phyloP scores from a whole-genome alignment of 2,888 invertebrate genomes.

The Luperina nickerlii region DNA sequence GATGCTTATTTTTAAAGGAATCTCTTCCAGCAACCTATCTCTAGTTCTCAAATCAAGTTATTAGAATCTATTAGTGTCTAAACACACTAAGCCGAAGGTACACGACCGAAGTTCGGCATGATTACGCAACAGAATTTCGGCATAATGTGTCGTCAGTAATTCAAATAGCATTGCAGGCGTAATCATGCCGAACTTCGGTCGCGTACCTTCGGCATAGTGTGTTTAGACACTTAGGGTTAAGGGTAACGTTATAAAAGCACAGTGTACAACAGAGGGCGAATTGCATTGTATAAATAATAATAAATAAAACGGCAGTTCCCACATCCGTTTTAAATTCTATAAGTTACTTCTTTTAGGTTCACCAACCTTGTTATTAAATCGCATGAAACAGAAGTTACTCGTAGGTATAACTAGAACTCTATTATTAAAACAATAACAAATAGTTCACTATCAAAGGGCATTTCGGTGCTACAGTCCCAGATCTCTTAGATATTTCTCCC shows the following conservation, averaged over 20 bases:
- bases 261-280: background rate
- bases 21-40: background rate
- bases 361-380: constrained; percentile 28
- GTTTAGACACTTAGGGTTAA: background rate
- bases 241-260: constrained; percentile 3
- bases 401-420: constrained; percentile 22
- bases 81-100: too few species aligned
- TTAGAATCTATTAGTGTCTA: background rate
- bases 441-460: constrained; percentile 40
- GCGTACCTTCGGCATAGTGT: too few species aligned
- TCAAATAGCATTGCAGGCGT: too few species aligned
- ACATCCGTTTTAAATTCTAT: constrained; percentile 8
- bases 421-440: constrained; percentile 40
- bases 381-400: constrained; percentile 34
- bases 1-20: background rate
- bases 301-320: background rate
- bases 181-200: too few species aligned
- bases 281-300: background rate
- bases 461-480: constrained; percentile 31
- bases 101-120: too few species aligned
- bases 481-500: constrained; percentile 29
- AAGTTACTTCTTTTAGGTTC: constrained; percentile 23
- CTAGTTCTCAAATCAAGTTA: constrained; percentile 3
- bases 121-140: too few species aligned
- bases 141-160: too few species aligned